These are phyloP conservation scores for Buceros bicornis DNA, from an alignment of 2,797 vertebrate genomes.

Conservation along the genomic window DNA sequence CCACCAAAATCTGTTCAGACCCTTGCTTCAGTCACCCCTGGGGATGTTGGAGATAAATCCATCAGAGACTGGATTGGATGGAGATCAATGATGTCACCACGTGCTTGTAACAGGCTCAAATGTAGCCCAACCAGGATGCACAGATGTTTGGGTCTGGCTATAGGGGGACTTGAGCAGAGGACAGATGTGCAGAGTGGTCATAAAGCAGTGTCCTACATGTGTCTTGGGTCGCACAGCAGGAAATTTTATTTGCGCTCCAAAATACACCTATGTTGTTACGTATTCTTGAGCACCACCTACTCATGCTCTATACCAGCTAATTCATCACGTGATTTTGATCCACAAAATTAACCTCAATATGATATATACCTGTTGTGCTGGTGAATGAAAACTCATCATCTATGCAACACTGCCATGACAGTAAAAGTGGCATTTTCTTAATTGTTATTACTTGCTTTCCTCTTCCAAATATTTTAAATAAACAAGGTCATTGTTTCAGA, in stretches of 20 bases:
- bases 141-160: not conserved
- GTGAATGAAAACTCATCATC: not conserved
- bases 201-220: rapidly evolving
- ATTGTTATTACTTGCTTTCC: not conserved
- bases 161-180: not conserved
- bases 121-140: not conserved
- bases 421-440: not conserved
- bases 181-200: too few relatives aligned
- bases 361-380: not conserved
- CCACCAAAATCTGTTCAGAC: not conserved
- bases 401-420: not conserved
- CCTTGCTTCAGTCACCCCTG: not conserved
- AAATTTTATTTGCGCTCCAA: not conserved
- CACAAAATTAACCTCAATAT: not conserved
- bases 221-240: not conserved
- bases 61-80: too few relatives aligned
- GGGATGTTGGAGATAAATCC: not conserved
- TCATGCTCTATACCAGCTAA: not conserved
- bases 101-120: too few relatives aligned
- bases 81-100: rapidly evolving
- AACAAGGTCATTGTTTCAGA: not conserved
- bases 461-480: not conserved
- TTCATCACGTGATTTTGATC: not conserved
- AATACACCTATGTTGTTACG: rapidly evolving
- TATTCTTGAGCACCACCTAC: not conserved